phyloP scores from a whole-genome alignment of 2,797 vertebrate genomes.

The Myotis pilosus region DNA sequence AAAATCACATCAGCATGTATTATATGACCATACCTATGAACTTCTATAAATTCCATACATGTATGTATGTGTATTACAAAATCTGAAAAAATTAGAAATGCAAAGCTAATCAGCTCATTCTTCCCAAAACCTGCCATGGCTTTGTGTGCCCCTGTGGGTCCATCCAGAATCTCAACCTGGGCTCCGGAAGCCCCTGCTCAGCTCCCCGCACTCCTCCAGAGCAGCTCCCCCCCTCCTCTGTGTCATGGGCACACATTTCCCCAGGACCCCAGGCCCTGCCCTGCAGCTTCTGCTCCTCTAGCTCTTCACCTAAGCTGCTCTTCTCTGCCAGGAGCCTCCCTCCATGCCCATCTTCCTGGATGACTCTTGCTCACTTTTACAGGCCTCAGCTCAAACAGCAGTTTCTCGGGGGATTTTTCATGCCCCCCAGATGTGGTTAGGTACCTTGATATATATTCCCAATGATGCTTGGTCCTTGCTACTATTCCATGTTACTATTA shows the following conservation, averaged over 20 bases:
- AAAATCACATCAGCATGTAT: not conserved
- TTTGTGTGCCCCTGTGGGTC: not conserved
- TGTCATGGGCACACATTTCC: not conserved
- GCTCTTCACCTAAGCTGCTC: not conserved
- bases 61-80: not conserved
- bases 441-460: not conserved
- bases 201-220: not conserved
- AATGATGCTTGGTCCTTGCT: not conserved
- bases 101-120: not conserved
- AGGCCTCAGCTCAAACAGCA: not conserved
- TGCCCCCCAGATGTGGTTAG: not conserved
- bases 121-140: not conserved
- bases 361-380: not conserved
- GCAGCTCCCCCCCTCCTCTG: not conserved
- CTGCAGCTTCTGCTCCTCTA: not conserved
- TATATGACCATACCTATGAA: not conserved
- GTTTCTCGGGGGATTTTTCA: not conserved
- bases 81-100: not conserved
- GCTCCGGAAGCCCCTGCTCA: not conserved
- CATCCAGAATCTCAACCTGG: not conserved
- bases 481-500: not conserved
- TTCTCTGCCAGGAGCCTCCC: not conserved
- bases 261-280: fast-evolving
- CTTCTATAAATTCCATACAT: not conserved
- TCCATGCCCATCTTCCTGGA: not conserved